Conservation (phyloP, 2,797 vertebrate genomes). For the Lepilemur septentrionalis region DNA sequence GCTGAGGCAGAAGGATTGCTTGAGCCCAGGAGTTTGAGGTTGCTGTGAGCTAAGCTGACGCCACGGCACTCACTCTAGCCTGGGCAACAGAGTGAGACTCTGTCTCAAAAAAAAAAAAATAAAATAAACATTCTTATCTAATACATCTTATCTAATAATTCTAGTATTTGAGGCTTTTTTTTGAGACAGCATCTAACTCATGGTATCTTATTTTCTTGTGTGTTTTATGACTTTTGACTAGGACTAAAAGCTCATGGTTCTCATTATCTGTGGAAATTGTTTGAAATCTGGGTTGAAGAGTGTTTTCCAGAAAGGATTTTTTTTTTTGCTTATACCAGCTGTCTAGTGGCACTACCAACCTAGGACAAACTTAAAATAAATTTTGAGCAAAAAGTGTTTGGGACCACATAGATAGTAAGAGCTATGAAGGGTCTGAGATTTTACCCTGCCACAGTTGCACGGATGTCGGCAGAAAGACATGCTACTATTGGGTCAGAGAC, state of each 20-base stretch:
- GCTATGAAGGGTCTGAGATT: not conserved
- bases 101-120: too few species aligned
- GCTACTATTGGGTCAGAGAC: not conserved
- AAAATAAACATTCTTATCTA: slow-evolving; percentile 9
- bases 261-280: not conserved
- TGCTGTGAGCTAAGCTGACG: too few species aligned
- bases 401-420: not conserved
- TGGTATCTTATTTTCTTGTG: not conserved
- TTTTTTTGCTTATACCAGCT: not conserved
- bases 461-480: not conserved
- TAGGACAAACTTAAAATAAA: not conserved
- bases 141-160: not conserved
- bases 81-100: too few species aligned
- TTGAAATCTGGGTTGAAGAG: not conserved
- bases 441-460: not conserved
- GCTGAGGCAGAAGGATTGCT: too few species aligned
- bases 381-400: not conserved
- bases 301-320: not conserved
- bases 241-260: not conserved
- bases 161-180: not conserved
- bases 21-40: too few species aligned
- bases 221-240: not conserved
- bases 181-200: not conserved
- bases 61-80: too few species aligned
- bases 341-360: not conserved